Evolutionary conservation across 2,888 invertebrate species (phyloP).

Genomic region (Tetragonula carbonaria): DNA sequence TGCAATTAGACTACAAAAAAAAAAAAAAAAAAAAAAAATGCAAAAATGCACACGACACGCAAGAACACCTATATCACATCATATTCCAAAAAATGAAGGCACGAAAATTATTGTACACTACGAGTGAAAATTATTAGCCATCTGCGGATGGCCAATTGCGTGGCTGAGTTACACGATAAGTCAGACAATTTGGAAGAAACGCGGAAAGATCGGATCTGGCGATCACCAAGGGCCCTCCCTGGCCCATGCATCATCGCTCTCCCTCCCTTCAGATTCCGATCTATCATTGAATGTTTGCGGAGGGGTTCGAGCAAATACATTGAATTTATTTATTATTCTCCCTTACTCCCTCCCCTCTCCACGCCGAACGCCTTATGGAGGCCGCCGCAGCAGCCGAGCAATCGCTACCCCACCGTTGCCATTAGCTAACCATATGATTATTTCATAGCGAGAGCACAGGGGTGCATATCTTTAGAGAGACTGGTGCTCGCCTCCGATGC

Average conservation of each 20-base stretch:
- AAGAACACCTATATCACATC: too few species aligned
- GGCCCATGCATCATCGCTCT: constrained; percentile 55
- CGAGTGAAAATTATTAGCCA: constrained; percentile 20
- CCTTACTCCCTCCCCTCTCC: constrained; percentile 22
- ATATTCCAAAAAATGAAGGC: background rate
- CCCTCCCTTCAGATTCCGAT: constrained; percentile 79
- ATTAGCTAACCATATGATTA: constrained; percentile 84
- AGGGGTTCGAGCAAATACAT: constrained; percentile 79
- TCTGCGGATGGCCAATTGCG: constrained; percentile 7
- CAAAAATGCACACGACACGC: too few species aligned
- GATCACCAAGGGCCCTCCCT: constrained; percentile 36
- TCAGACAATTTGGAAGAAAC: constrained; percentile 49
- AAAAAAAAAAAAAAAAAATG: too few species aligned
- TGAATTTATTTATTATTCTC: constrained; percentile 83
- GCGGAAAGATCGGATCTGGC: constrained; percentile 60
- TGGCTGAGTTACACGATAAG: constrained; percentile 1
- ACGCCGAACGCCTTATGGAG: constrained; percentile 67
- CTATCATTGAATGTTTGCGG: constrained; percentile 83
- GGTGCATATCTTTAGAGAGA: constrained; percentile 77
- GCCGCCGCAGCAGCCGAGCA: constrained; percentile 74
- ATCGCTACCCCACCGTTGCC: constrained; percentile 79
- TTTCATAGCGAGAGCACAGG: constrained; percentile 81
- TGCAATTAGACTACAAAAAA: too few species aligned
- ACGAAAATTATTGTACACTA: background rate
- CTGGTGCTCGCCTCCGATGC: constrained; percentile 27